Percentiles rank a stretch among this genome's conserved stretches.
phyloP scores from a whole-genome alignment of 2,113 vertebrate species.

The Ctenodactylus gundi region DNA sequence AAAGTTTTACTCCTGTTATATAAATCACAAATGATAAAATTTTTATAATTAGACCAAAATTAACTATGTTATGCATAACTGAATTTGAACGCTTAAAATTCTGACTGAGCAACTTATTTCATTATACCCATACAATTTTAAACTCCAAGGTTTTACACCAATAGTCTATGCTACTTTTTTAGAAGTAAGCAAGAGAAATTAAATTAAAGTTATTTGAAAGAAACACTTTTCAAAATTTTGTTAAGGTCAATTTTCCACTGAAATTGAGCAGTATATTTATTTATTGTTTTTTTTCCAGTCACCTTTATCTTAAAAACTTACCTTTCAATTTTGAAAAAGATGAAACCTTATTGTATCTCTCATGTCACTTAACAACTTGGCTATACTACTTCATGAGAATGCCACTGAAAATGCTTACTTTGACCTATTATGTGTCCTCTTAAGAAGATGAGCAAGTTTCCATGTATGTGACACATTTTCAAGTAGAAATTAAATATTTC shows the following conservation, averaged over 20 bases:
- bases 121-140: neutral
- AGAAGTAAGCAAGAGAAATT: neutral
- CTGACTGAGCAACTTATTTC: neutral
- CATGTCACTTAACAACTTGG: neutral
- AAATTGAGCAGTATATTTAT: neutral
- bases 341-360: neutral
- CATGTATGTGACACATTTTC: neutral
- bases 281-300: neutral
- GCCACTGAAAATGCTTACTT: neutral
- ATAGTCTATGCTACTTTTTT: neutral
- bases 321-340: neutral
- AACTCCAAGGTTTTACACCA: neutral
- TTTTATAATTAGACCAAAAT: conserved; percentile 20
- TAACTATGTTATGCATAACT: neutral
- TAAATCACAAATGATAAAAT: neutral
- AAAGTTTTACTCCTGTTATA: neutral
- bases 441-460: neutral
- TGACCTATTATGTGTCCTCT: neutral
- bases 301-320: neutral
- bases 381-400: neutral
- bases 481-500: conserved; percentile 31
- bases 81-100: neutral
- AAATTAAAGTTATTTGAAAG: neutral
- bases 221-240: neutral
- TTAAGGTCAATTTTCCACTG: neutral